Evolutionary conservation across 2,888 invertebrate genomes (phyloP), one percentile per base, ranked within the genome.

Genomic region (Bellardia bayeri): DNA sequence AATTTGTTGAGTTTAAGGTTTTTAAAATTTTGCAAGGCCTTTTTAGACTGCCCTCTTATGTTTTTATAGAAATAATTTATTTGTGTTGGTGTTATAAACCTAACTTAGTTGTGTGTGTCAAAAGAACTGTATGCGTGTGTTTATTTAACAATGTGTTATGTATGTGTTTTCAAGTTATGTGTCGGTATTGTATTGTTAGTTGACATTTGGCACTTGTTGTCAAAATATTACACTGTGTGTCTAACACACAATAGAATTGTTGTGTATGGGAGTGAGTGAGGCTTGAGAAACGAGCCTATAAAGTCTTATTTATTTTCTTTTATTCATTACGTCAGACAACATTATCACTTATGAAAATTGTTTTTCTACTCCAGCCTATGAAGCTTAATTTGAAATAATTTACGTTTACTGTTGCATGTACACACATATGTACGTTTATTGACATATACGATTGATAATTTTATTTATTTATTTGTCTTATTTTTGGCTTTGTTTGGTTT

Each of bases 141-240:
- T 33, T 71, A 40, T 69, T 14, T 33, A 14, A 45, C 16, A 23
- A 9, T 66, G 23, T 80, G 42, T 79, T 42, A 23, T 80, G 42
- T 79, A 37, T 68, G 13, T 51, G n/a, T 51, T 58, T 37, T 2
- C 30, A 42, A 61, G 45, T 16, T 16, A 30, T 4, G 11, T 40
- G 30, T 11, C 3, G 9, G 33, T 23, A 51, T n/a, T 58, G 14
- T 66, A 49, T 79, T 74, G n/a, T 58, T 58, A 58, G 45, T 74
- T 85, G 74, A 63, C 58, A 85, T 80, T 54, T 85, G 80, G 42
- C 85, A 80, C 40, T 80, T 79, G 79, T 69, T 80, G 75, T 51
- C 69, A 75, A 85, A 85, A 80, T 66, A 54, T 56, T 64, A 30
- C 58, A 16, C 40, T 16, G 7, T 16, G 7, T 16, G n/a, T 16